A percentile compares a stretch with the other conserved stretches of the same genome.
These are phyloP conservation scores for Linepithema humile DNA, from an alignment of 1,140 invertebrate genomes.

Conservation along the genomic window DNA sequence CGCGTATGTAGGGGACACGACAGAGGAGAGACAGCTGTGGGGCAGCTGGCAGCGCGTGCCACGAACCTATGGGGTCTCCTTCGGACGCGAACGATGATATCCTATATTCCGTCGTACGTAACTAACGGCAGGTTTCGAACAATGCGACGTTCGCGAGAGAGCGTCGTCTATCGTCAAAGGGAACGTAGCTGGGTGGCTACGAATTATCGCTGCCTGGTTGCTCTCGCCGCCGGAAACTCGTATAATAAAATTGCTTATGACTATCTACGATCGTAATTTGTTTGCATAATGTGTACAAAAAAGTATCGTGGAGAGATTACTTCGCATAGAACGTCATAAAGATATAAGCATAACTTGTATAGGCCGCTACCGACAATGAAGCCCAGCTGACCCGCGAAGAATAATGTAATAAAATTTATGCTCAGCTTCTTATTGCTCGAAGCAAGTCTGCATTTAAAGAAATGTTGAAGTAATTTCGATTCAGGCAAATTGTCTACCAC, in stretches of 20 bases:
- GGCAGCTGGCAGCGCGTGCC: slow-evolving; percentile 85
- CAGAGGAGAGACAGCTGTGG: slow-evolving; percentile 82
- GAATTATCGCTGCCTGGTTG: slow-evolving; percentile 50
- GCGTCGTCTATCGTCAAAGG: slow-evolving; percentile 45
- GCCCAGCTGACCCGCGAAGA: not conserved
- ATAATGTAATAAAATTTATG: not conserved
- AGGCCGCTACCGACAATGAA: not conserved
- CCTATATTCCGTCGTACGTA: slow-evolving; percentile 74
- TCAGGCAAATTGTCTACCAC: not conserved
- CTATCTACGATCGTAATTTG: not conserved
- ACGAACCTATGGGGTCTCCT: slow-evolving; percentile 84
- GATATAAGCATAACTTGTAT: not conserved
- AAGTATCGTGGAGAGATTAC: not conserved
- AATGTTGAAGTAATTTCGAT: not conserved
- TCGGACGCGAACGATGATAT: slow-evolving; percentile 76
- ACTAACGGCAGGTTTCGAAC: slow-evolving; percentile 71
- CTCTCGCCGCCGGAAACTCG: not conserved
- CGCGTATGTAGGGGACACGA: slow-evolving; percentile 75
- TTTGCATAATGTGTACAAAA: not conserved
- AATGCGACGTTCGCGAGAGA: slow-evolving; percentile 60
- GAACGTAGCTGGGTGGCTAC: slow-evolving; percentile 16
- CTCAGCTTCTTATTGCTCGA: not conserved
- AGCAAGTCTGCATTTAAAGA: not conserved
- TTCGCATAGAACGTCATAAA: not conserved
- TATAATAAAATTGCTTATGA: slow-evolving; percentile 27